These are phyloP conservation scores for Danio aesculapii DNA, from an alignment of 2,797 vertebrate species.

Conservation along the genomic window DNA sequence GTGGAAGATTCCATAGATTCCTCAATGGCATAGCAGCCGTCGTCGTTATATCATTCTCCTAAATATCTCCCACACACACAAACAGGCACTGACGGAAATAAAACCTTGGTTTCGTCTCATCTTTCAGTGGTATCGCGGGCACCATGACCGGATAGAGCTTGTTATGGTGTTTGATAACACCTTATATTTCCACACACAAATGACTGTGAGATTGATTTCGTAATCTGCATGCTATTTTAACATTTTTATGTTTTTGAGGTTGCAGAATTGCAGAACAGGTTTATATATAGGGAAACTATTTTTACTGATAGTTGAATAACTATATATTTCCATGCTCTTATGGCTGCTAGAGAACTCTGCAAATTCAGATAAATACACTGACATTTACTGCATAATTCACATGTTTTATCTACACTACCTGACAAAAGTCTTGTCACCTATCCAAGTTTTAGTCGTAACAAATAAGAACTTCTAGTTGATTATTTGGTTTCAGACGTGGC, in stretches of 20 bases:
- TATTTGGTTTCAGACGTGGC: too few species aligned
- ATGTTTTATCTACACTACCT: not conserved
- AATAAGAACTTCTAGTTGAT: too few species aligned
- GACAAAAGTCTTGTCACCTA: too few species aligned
- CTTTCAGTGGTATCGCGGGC: constrained; percentile 35
- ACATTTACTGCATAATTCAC: not conserved
- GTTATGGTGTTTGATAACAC: constrained; percentile 30
- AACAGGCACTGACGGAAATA: constrained; percentile 38
- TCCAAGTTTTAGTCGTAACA: too few species aligned
- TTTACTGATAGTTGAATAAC: not conserved
- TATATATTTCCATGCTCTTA: not conserved
- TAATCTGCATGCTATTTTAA: not conserved
- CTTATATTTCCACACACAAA: constrained; percentile 3
- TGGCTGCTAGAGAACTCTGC: not conserved
- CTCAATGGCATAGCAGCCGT: constrained; percentile 21
- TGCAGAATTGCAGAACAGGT: not conserved
- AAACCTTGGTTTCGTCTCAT: constrained; percentile 44
- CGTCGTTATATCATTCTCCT: constrained; percentile 1
- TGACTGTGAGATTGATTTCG: not conserved
- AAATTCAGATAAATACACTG: not conserved
- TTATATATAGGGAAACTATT: not conserved
- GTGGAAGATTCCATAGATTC: constrained; percentile 29
- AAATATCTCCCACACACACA: constrained; percentile 22
- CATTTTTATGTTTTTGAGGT: too few species aligned
- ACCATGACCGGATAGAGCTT: constrained; percentile 30